Evolutionary conservation across 1,140 invertebrate genomes (phyloP), one percentile per base, ranked within the genome.

Genomic region (Drosophila arawakana): DNA sequence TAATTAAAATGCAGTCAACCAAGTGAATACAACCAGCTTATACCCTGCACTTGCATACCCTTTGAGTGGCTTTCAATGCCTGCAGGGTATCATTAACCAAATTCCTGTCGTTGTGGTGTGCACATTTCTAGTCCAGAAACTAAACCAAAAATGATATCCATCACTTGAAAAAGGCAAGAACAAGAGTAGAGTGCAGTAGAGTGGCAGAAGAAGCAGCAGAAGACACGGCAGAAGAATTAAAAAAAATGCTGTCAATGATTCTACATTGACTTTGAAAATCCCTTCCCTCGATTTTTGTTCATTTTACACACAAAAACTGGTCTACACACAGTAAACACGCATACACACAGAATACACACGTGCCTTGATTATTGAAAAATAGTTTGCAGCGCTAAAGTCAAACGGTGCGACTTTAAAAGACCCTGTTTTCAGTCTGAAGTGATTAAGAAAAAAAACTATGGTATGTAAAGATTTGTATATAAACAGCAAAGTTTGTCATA

Each of bases 331-430:
- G 11, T 58, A 46, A 46, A 44, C 43, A 58, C 44, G 13, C 11
- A 76, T n/a, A 57, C 18, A 57, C 6, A 63, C 34, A 47, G 6
- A 11, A 46, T 15, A 30, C 34, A 81, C 50, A 76, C 73, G 78
- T 72, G 65, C 61, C 62, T 68, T 70, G 69, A 85, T 80, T 84
- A 70, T 84, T 70, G 65, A 73, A 74, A 74, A 30, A 30, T 5
- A 30, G 25, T 30, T 0, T 2, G 25, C 3, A 30, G 6, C 0
- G 25, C 0, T 30, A 1, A 30, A 30, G 25, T 2, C 25, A 30
- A 30, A 6, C 3, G 4, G 25, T 0, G 25, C 25, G 25, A 6
- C 25, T 30, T 30, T 4, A 30, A 30, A 30, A 30, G 25, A 30
- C 25, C 25, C 18, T 21, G 18, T 21, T 21, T 21, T 1, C 18